Evolutionary conservation across 53 echinoderm and acorn worm genomes (phyloP), one percentile per base, ranked within the genome.

Genomic region (Henricia sp.): DNA sequence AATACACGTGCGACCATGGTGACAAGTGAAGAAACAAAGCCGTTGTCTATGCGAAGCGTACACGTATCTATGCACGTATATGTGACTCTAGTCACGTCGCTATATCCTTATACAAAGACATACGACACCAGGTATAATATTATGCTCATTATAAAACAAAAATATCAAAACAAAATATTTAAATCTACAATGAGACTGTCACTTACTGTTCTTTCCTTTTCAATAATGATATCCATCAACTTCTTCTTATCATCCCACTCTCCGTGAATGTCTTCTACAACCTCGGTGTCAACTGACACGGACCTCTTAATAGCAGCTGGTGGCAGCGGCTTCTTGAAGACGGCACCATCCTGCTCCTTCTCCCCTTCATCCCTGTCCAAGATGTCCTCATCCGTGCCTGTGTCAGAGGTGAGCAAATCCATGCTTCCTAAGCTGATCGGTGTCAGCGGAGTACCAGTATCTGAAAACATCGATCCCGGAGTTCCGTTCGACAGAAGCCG

Each of bases 231-330:
- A 52, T 95, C 90, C 37, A 92, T 62, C 40, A 95, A 72, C 42
- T 68, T 87, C 83, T 88, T 86, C 56, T 90, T 88, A 4, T 90
- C 92, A 42, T 85, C 88, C 95, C 95, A 95, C 36, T 90, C 95
- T 62, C 84, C 92, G 20, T 75, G 84, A 28, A 95, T 84, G 67
- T 90, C 89, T 68, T 85, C 62, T 20, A 76, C 88, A 57, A 95
- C 62, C 4, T 88, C 87, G 28, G 88, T 58, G 57, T 95, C 95
- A 16, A 95, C 85, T 0, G 95, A 92, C 66, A 95, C 56, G 36
- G 44, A 66, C 66, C 88, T 91, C 71, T 88, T 86, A 40, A 76
- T 62, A 56, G 67, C 19, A 35, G 55, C 68, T 27, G 82, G 74
- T 10, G 50, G 40, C 13, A n/a, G n/a, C n/a, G 33, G 21, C 57